Base-by-base conservation (phyloP, 2,888 invertebrate genomes). In the Ormyrus pomaceus region DNA sequence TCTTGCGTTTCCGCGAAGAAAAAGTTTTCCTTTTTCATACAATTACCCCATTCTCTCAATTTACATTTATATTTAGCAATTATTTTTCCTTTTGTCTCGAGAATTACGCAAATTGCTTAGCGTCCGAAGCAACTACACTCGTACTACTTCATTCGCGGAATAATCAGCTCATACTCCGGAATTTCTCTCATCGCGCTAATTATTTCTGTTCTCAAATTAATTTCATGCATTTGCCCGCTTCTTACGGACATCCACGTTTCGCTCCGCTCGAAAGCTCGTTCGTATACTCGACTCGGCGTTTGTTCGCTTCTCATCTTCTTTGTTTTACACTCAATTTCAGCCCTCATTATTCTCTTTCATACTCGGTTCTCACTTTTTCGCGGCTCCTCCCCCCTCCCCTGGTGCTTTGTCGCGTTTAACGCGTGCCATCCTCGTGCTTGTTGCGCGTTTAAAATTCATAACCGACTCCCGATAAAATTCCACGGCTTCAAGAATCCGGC, bases 401-500 rank as follows among this genome's bases (percentile, higher is more conserved):
- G n/a, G 50, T 62, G 3, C 34, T 34, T 34, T 34, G 34, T 34
- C 34, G 34, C 34, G 34, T 34, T 34, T 4, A 53, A 62, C 48
- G 53, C 48, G 61, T 53, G 69, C 11, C 46, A 45, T 66, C 59
- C n/a, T 59, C 51, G 50, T 48, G 59, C 51, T 56, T 48, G 58
- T 64, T 58, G 56, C 48, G 61, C 34, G 65, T 56, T 79, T 79
- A 73, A 73, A 79, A 73, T 79, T 79, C 73, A 79, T 74, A 79
- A 62, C 62, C 50, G 56, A 62, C 73, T 79, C 69, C 64, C 62
- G 66, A 69, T 72, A 45, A 68, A 73, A 68, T 78, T 73, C 68
- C 75, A 9, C 45, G 53, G 65, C 74, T 34, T 58, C 50, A 66
- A 68, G 75, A 68, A 68, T 61, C 64, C 11, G 55, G 7, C 10